phyloP scores from a whole-genome alignment of 2,888 invertebrate species.

The Psylliodes chrysocephalus region DNA sequence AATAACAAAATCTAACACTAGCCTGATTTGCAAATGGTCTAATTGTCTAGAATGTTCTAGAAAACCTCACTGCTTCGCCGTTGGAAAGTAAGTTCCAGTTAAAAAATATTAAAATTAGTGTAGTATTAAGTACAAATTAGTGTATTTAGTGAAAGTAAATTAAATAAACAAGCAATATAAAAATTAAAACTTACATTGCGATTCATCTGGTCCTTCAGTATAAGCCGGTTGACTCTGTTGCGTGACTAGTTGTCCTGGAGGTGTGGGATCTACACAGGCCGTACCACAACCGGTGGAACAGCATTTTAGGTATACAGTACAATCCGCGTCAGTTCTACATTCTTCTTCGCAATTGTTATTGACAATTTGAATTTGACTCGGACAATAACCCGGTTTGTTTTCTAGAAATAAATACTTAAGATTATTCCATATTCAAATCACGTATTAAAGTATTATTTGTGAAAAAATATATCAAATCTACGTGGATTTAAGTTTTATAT shows the following conservation, averaged over 20 bases:
- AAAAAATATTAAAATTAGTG: no score
- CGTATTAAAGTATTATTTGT: not conserved
- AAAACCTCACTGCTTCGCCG: no score
- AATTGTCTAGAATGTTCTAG: no score
- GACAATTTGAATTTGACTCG: constrained; percentile 63
- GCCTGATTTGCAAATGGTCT: no score
- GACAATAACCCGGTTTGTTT: constrained; percentile 78
- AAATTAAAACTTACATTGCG: constrained; percentile 58
- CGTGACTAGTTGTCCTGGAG: constrained; percentile 57
- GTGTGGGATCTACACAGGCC: constrained; percentile 72
- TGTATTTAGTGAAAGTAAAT: no score
- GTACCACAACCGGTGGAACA: constrained; percentile 82
- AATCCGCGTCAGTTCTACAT: constrained; percentile 85
- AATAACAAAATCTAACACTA: no score
- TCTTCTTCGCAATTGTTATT: constrained; percentile 73
- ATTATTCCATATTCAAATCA: not conserved
- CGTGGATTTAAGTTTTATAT: no score
- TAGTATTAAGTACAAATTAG: no score
- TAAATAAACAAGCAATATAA: no score
- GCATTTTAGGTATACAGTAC: constrained; percentile 81
- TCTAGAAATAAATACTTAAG: constrained; percentile 65
- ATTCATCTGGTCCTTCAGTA: constrained; percentile 55
- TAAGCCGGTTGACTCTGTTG: constrained; percentile 62
- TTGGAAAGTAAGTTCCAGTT: no score
- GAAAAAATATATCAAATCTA: no score